Percentiles rank a stretch among this genome's conserved stretches.
Conservation (phyloP, 1,140 invertebrate genomes). For the Melipona quadrifasciata region DNA sequence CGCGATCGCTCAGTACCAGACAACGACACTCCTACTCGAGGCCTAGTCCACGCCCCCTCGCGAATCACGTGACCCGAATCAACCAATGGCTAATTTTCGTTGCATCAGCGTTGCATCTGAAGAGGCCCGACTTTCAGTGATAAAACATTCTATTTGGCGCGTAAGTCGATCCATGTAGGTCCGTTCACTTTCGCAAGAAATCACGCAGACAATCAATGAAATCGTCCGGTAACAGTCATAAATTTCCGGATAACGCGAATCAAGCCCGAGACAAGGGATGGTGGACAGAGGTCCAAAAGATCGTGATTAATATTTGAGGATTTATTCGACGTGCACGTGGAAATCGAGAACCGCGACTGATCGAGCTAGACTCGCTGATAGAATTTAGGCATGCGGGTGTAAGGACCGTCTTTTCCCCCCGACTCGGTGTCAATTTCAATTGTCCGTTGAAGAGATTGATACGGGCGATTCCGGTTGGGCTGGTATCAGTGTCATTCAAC, state of each 20-base stretch:
- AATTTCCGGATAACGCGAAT: slow-evolving; percentile 63
- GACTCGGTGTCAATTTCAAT: slow-evolving; percentile 66
- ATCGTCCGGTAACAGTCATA: not conserved
- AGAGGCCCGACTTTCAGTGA: too few species aligned
- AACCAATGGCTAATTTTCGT: too few species aligned
- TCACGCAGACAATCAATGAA: not conserved
- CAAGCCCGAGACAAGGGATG: not conserved
- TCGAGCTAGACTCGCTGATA: slow-evolving; percentile 34
- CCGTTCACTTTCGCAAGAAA: too few species aligned
- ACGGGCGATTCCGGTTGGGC: slow-evolving; percentile 54
- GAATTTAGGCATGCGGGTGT: slow-evolving; percentile 59
- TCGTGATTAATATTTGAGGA: slow-evolving; percentile 69
- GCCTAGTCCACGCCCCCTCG: too few species aligned
- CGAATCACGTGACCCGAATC: too few species aligned
- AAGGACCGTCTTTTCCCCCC: not conserved
- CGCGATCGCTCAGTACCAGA: too few species aligned
- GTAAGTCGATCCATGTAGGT: too few species aligned
- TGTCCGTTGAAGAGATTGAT: slow-evolving; percentile 63
- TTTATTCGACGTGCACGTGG: slow-evolving; percentile 46
- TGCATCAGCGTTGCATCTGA: too few species aligned
- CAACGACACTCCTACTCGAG: too few species aligned
- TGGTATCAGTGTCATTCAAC: slow-evolving; percentile 24
- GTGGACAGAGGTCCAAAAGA: slow-evolving; percentile 9
- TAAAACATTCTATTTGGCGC: too few species aligned
- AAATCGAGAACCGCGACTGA: slow-evolving; percentile 41